Percentiles rank a stretch among this genome's conserved stretches.
phyloP scores from a whole-genome alignment of 2,797 vertebrate species.

The Crax fasciolata region DNA sequence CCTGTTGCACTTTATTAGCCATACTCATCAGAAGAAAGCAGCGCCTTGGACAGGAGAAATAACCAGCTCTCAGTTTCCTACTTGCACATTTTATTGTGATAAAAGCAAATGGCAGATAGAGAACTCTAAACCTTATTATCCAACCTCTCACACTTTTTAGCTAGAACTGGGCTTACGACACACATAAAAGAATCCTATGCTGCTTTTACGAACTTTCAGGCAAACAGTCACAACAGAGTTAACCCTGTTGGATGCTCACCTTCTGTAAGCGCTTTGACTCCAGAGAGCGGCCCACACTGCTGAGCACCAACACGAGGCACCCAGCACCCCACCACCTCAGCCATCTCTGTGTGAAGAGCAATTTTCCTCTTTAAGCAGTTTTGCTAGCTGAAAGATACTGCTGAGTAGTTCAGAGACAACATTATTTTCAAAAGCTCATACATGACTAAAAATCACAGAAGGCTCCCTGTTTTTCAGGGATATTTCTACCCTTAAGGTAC shows the following conservation, averaged over 20 bases:
- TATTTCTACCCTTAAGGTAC: background rate
- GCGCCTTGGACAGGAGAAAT: background rate
- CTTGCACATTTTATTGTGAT: constrained; percentile 14
- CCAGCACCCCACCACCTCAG: background rate
- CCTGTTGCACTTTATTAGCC: background rate
- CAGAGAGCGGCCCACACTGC: background rate
- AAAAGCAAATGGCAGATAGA: constrained; percentile 6
- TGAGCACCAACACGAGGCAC: accelerated
- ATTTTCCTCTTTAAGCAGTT: background rate
- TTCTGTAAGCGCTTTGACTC: background rate
- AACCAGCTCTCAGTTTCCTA: background rate
- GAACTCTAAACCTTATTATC: background rate
- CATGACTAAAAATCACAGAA: background rate
- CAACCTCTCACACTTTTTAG: background rate
- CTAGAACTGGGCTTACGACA: background rate
- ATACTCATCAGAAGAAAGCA: background rate
- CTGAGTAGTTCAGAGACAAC: background rate
- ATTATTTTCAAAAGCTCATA: background rate
- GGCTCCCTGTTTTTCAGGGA: background rate
- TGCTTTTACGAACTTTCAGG: background rate
- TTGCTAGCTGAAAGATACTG: background rate
- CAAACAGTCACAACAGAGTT: background rate
- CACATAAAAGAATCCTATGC: background rate
- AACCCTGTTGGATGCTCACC: background rate
- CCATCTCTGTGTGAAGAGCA: background rate